Percentiles rank a stretch among this genome's conserved stretches.
Conservation (phyloP, 2,888 invertebrate species). For the Patella ulyssiponensis region DNA sequence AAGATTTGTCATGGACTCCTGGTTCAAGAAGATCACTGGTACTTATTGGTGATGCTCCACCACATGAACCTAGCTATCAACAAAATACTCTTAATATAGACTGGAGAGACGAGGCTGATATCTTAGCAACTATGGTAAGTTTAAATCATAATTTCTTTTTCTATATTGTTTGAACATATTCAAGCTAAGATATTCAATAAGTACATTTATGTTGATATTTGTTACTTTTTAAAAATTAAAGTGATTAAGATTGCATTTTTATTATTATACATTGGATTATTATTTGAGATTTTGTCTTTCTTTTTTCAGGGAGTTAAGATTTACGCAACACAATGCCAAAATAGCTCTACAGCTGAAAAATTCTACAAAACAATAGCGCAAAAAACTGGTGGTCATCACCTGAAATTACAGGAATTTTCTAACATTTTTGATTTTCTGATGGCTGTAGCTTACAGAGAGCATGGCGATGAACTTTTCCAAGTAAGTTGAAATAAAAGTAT, state of each 20-base stretch:
- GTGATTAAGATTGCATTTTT: not conserved
- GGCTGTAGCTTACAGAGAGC: conserved; percentile 68
- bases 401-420: conserved; percentile 57
- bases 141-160: not conserved
- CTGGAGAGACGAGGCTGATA: conserved; percentile 58
- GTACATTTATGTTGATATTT: too few relatives aligned
- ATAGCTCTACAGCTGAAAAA: conserved; percentile 14
- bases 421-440: conserved; percentile 66
- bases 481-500: conserved; percentile 30
- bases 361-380: conserved; percentile 59
- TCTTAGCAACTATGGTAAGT: conserved; percentile 44
- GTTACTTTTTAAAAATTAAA: too few relatives aligned
- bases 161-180: not conserved
- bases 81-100: conserved; percentile 54
- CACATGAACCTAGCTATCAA: conserved; percentile 58
- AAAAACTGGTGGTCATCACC: conserved; percentile 57
- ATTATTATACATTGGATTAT: not conserved
- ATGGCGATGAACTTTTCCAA: conserved; percentile 49
- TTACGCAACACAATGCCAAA: conserved; percentile 49
- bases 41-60: conserved; percentile 66
- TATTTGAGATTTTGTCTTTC: not conserved
- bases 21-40: conserved; percentile 63
- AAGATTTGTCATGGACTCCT: conserved; percentile 62
- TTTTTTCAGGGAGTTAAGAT: conserved; percentile 50
- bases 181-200: not conserved